Evolutionary conservation across 2,797 vertebrate species (phyloP), one percentile per base, ranked within the genome.

Genomic region (Sebastes variabilis): DNA sequence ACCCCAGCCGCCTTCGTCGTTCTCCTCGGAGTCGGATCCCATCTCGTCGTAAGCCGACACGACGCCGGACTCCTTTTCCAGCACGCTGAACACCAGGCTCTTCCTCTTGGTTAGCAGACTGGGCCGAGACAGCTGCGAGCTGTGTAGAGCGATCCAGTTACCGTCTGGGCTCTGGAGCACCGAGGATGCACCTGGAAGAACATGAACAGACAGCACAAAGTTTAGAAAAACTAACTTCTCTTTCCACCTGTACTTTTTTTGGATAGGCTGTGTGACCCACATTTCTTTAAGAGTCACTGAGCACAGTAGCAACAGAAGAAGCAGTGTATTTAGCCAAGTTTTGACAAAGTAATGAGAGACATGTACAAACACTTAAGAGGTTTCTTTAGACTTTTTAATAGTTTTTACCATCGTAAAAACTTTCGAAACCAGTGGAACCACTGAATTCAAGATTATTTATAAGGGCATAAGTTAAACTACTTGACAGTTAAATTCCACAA

Each of bases 111-210:
- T 96, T 1, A 99, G 96, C 90, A 98, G 96, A 77, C 96, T 96
- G 73, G 96, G 95, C 4, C 95, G 96, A 55, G 96, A 95, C 79
- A 95, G 89, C 22, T 95, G 27, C 0, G 96, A 94, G 9, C 96
- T 98, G 87, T 97, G 97, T 88, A 98, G 85, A 34, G 97, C 97
- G 5, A 98, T 96, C 98, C 99, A 99, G 92, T 99, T 99, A 16
- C 98, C 98, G 32, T 99, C 98, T 0, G 96, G 96, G 82, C 98
- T 99, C 84, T 98, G 97, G 14, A 99, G 93, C 71, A 98, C 94
- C 0, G 96, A 95, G 62, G 96, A 96, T 0, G 95, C 94, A 86
- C 89, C 98, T 99, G 55, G 82, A 84, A 91, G 88, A 80, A 69
- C 29, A 74, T 8, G 22, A 69, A 5, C 30, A 74, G 24, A 34